Percentiles rank a stretch among this genome's conserved stretches.
phyloP scores from a whole-genome alignment of 2,888 invertebrate genomes.

The Leucoptera coffeella region DNA sequence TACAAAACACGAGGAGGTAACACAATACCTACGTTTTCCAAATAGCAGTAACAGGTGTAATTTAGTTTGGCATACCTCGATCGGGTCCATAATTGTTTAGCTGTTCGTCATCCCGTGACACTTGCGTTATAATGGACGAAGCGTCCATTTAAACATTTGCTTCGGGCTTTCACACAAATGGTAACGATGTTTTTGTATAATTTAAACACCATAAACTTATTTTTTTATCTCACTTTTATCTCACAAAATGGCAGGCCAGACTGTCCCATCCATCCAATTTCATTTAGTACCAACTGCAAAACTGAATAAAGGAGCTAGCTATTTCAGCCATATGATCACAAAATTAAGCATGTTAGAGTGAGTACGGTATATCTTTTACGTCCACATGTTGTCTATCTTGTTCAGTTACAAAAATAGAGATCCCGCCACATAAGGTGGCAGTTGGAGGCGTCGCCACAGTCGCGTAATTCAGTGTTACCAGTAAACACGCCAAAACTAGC shows the following conservation, averaged over 20 bases:
- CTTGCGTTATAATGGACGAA: constrained; percentile 98
- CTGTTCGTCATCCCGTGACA: constrained; percentile 95
- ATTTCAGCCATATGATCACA: too few species aligned
- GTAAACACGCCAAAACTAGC: too few species aligned
- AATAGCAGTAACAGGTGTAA: constrained; percentile 50
- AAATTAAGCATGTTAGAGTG: too few species aligned
- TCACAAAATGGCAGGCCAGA: constrained; percentile 53
- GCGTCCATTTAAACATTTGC: constrained; percentile 81
- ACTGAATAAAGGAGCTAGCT: too few species aligned
- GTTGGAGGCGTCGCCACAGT: too few species aligned
- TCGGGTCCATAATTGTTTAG: constrained; percentile 86
- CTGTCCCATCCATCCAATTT: constrained; percentile 30
- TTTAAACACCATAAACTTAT: constrained; percentile 53
- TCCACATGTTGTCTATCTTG: too few species aligned
- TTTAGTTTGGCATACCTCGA: constrained; percentile 70
- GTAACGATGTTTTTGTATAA: constrained; percentile 42
- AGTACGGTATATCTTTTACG: too few species aligned
- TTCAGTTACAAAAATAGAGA: too few species aligned
- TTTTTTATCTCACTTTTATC: constrained; percentile 53
- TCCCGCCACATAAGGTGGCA: too few species aligned
- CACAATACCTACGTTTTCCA: constrained; percentile 39
- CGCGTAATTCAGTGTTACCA: too few species aligned
- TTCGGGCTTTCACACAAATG: constrained; percentile 45
- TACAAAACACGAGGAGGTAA: constrained; percentile 32
- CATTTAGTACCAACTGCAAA: constrained; percentile 26